phyloP scores from a whole-genome alignment of 2,113 vertebrate genomes.

The Mesocricetus auratus region DNA sequence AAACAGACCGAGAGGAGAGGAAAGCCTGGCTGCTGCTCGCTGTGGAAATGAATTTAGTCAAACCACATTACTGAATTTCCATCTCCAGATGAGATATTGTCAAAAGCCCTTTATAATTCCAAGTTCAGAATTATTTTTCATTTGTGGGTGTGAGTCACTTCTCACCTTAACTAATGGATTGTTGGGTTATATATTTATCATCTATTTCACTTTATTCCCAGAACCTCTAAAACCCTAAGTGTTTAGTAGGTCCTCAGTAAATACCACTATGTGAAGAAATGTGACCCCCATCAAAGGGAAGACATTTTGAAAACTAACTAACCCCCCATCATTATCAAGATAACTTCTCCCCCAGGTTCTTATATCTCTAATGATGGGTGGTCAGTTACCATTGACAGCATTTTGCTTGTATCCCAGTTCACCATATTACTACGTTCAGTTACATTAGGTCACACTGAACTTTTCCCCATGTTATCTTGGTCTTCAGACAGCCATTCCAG shows the following conservation, averaged over 20 bases:
- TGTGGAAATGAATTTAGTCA: background rate
- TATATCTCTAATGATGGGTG: no score
- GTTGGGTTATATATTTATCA: background rate
- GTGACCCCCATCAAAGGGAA: conserved; percentile 54
- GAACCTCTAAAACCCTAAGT: background rate
- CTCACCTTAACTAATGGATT: background rate
- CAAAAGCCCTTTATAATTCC: conserved; percentile 35
- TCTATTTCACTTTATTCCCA: background rate
- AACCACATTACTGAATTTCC: conserved; percentile 10
- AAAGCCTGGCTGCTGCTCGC: background rate
- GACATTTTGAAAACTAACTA: conserved; percentile 25
- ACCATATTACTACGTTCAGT: conserved; percentile 48
- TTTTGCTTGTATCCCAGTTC: conserved; percentile 18
- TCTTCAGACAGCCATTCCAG: conserved; percentile 40
- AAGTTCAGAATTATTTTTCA: conserved; percentile 39
- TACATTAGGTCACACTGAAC: conserved; percentile 52
- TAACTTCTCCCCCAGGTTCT: background rate
- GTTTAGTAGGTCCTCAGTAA: background rate
- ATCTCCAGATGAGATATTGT: background rate
- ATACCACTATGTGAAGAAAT: background rate
- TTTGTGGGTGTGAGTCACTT: background rate
- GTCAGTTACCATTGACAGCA: background rate
- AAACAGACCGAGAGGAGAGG: background rate
- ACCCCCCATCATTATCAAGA: background rate
- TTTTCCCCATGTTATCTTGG: conserved; percentile 61